These are phyloP conservation scores for Danio tinwini DNA, from an alignment of 2,797 vertebrate species.

Conservation along the genomic window DNA sequence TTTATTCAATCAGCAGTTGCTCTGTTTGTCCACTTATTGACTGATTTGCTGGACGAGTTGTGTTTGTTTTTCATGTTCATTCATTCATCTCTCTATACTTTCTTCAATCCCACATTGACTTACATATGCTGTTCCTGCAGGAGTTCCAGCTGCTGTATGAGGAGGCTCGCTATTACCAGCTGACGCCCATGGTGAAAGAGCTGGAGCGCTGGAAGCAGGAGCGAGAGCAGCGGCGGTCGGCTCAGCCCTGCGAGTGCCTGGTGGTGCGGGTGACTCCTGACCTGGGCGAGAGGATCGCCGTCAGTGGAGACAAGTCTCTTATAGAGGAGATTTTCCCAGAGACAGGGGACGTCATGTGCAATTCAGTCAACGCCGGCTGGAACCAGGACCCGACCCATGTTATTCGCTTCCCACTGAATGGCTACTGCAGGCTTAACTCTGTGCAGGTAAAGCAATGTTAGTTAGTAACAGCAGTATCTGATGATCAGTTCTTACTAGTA, in stretches of 20 bases:
- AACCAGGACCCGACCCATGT: conserved; percentile 99
- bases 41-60: conserved; percentile 6
- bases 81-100: not conserved
- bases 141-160: conserved; percentile 98
- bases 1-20: not conserved
- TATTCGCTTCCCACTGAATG: conserved; percentile 97
- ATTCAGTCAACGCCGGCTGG: conserved; percentile 98
- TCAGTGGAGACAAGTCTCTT: conserved; percentile 96
- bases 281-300: conserved; percentile 93
- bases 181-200: conserved; percentile 97
- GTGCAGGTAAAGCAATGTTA: conserved; percentile 86
- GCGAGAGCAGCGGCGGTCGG: conserved; percentile 88
- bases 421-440: conserved; percentile 97
- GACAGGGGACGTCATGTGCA: conserved; percentile 98
- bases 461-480: too few relatives aligned
- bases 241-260: conserved; percentile 96
- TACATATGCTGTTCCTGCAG: conserved; percentile 69
- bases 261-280: conserved; percentile 97
- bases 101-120: not conserved
- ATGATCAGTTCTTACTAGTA: not conserved
- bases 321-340: conserved; percentile 99
- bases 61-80: not conserved
- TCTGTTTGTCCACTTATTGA: not conserved
- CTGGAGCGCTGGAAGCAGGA: conserved; percentile 99
- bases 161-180: conserved; percentile 97